Conservation (phyloP, 1,140 invertebrate species). For the Trichonephila clavipes region DNA sequence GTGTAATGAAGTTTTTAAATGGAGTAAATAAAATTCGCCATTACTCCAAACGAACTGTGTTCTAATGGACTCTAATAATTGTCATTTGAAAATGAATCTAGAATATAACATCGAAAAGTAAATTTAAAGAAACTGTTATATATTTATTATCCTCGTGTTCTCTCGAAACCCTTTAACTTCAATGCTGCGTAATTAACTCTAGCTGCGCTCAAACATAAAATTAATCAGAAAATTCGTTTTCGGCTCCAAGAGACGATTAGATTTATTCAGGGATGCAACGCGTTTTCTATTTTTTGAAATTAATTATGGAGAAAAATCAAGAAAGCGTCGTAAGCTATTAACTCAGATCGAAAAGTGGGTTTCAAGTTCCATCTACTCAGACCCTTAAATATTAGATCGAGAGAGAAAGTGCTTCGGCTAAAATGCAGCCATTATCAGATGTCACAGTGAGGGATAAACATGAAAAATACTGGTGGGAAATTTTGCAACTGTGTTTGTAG, state of each 20-base stretch:
- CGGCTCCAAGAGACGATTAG: background rate
- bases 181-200: too few relatives aligned
- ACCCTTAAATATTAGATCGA: background rate
- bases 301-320: constrained; percentile 18
- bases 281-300: background rate
- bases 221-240: too few relatives aligned
- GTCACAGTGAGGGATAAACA: background rate
- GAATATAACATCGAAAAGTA: too few relatives aligned
- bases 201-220: too few relatives aligned
- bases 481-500: background rate
- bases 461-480: background rate
- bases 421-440: constrained; percentile 5
- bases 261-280: background rate
- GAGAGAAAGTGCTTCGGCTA: background rate
- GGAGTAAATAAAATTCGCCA: too few relatives aligned
- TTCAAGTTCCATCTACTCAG: background rate
- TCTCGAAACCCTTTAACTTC: too few relatives aligned
- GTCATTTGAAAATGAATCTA: too few relatives aligned
- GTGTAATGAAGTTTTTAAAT: too few relatives aligned
- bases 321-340: background rate
- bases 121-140: too few relatives aligned
- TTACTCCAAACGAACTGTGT: too few relatives aligned
- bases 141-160: too few relatives aligned
- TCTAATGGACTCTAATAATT: too few relatives aligned
- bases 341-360: background rate